phyloP scores from a whole-genome alignment of 2,113 vertebrate genomes.

The Rhynchomys soricoides region DNA sequence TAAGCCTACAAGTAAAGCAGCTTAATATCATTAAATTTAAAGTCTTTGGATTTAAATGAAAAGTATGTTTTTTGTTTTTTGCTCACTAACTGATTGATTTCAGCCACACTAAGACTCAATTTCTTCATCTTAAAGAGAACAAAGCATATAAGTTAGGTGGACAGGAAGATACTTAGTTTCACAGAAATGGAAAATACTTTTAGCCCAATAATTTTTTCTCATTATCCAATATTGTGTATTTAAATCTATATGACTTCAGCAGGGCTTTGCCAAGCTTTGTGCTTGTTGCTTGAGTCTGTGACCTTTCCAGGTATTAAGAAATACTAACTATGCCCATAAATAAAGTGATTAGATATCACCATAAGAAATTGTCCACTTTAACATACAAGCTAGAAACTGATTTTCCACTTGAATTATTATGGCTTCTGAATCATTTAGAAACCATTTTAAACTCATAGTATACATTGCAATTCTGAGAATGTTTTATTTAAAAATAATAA shows the following conservation, averaged over 20 bases:
- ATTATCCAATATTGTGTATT: background rate
- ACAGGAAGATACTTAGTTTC: background rate
- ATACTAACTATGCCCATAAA: background rate
- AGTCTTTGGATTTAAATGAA: background rate
- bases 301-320: background rate
- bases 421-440: constrained; percentile 75
- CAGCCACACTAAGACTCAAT: background rate
- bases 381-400: constrained; percentile 71
- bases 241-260: background rate
- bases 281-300: background rate
- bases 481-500: constrained; percentile 47
- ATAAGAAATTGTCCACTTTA: constrained; percentile 63
- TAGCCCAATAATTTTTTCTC: background rate
- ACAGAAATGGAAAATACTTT: background rate
- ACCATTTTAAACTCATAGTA: constrained; percentile 70
- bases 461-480: constrained; percentile 55
- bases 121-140: background rate
- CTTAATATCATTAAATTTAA: background rate
- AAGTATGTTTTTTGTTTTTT: background rate
- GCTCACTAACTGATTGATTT: background rate
- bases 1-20: background rate
- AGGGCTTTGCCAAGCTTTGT: background rate
- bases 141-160: background rate
- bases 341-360: constrained; percentile 57
- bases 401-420: constrained; percentile 78